These are phyloP conservation scores for Tachysurus fulvidraco DNA, from an alignment of 2,113 vertebrate species.

Conservation along the genomic window DNA sequence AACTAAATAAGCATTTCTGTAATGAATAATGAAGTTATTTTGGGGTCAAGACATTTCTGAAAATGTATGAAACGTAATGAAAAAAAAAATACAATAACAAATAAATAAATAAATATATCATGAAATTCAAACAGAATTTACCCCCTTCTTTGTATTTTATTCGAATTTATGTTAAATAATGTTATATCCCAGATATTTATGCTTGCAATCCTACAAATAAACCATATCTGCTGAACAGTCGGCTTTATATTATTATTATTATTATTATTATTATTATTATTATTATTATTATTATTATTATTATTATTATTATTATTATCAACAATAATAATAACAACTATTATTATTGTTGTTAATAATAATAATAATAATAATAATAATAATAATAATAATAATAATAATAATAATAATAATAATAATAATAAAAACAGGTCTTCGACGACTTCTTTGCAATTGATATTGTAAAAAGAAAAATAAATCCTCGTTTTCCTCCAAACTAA, in stretches of 20 bases:
- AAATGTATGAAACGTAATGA: neutral
- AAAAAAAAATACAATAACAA: neutral
- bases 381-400: conserved; percentile 28
- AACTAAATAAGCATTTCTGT: neutral
- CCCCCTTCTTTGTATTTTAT: neutral
- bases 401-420: conserved; percentile 14
- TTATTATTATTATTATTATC: too few relatives aligned
- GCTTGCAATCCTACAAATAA: neutral
- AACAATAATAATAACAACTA: too few relatives aligned
- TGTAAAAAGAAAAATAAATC: neutral
- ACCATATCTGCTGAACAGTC: neutral
- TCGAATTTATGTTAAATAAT: neutral
- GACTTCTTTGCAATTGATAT: neutral
- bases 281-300: too few relatives aligned
- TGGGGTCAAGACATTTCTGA: too few relatives aligned
- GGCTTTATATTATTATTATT: too few relatives aligned
- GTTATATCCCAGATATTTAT: neutral
- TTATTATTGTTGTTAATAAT: neutral
- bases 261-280: too few relatives aligned
- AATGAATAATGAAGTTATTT: neutral
- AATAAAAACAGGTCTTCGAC: neutral
- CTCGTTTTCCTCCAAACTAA: conserved; percentile 7
- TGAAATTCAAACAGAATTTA: neutral
- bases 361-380: conserved; percentile 12
- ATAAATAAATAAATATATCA: neutral